These are phyloP conservation scores for Callopanchax toddi DNA, from an alignment of 2,113 vertebrate genomes.

Conservation along the genomic window DNA sequence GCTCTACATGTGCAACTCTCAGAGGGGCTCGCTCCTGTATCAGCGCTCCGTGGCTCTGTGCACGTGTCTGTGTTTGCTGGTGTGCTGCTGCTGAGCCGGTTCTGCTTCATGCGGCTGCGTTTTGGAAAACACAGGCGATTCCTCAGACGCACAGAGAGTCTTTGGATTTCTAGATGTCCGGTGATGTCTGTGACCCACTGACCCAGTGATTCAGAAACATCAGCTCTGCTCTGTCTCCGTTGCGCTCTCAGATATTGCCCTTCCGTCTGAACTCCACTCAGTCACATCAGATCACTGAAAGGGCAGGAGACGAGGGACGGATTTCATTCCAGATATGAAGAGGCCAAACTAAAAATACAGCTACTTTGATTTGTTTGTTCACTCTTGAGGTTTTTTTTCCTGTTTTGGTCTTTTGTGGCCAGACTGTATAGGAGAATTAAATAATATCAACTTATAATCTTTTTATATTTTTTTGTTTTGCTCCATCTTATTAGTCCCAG, in stretches of 20 bases:
- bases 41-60: constrained; percentile 23
- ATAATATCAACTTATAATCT: neutral
- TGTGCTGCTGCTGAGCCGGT: neutral
- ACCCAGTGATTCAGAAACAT: constrained; percentile 75
- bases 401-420: neutral
- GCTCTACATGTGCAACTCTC: constrained; percentile 55
- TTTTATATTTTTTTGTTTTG: constrained; percentile 6
- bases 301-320: constrained; percentile 53
- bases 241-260: constrained; percentile 55
- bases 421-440: neutral
- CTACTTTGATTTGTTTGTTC: constrained; percentile 8
- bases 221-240: constrained; percentile 54
- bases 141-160: constrained; percentile 46
- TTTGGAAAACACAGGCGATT: constrained; percentile 49
- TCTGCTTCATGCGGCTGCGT: constrained; percentile 28
- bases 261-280: constrained; percentile 55
- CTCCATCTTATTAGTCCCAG: constrained; percentile 44
- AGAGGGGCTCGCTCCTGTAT: constrained; percentile 49
- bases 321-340: constrained; percentile 39
- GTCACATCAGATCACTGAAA: constrained; percentile 55
- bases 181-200: constrained; percentile 73
- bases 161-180: constrained; percentile 60
- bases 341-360: constrained; percentile 14
- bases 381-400: neutral
- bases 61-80: constrained; percentile 27